Percentiles rank a stretch among this genome's conserved stretches.
Conservation (phyloP, 2,113 vertebrate species). For the Hippocampus comes region DNA sequence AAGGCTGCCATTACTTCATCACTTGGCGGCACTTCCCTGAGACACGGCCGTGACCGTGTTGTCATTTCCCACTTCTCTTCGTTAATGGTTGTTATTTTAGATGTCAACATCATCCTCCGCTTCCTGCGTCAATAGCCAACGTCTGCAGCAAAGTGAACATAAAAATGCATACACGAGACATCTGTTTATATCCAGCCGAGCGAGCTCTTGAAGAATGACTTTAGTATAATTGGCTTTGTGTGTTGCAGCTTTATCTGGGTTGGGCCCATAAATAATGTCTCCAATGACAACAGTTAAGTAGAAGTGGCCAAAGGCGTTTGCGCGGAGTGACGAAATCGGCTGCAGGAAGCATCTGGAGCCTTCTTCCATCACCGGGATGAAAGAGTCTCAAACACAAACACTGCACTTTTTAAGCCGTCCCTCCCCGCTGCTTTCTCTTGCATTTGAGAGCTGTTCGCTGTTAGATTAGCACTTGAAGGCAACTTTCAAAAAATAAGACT, state of each 20-base stretch:
- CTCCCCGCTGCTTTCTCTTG: constrained; percentile 22
- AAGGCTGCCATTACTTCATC: constrained; percentile 29
- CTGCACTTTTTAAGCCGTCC: constrained; percentile 16
- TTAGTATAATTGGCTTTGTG: constrained; percentile 3
- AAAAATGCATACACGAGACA: constrained; percentile 23
- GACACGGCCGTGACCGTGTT: constrained; percentile 15
- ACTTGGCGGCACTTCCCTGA: constrained; percentile 21
- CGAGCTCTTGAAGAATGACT: constrained; percentile 13
- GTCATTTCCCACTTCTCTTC: constrained; percentile 35
- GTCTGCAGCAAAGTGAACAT: constrained; percentile 33
- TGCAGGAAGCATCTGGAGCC: constrained; percentile 71
- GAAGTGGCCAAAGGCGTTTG: constrained; percentile 34
- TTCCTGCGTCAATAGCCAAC: constrained; percentile 35
- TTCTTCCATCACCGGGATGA: constrained; percentile 51
- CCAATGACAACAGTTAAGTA: constrained; percentile 49
- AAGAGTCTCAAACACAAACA: constrained; percentile 35
- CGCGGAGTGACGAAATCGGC: constrained; percentile 50
- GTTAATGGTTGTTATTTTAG: constrained; percentile 39
- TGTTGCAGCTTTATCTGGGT: constrained; percentile 29
- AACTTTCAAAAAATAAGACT: background rate
- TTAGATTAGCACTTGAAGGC: background rate
- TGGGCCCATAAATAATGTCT: constrained; percentile 49
- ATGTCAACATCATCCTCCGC: constrained; percentile 30
- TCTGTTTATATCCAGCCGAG: constrained; percentile 38
- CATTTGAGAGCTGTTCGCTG: background rate